A percentile compares a stretch with the other conserved stretches of the same genome.
Evolutionary conservation across 2,113 vertebrate species (phyloP).

Genomic region (Aplodontia rufa): DNA sequence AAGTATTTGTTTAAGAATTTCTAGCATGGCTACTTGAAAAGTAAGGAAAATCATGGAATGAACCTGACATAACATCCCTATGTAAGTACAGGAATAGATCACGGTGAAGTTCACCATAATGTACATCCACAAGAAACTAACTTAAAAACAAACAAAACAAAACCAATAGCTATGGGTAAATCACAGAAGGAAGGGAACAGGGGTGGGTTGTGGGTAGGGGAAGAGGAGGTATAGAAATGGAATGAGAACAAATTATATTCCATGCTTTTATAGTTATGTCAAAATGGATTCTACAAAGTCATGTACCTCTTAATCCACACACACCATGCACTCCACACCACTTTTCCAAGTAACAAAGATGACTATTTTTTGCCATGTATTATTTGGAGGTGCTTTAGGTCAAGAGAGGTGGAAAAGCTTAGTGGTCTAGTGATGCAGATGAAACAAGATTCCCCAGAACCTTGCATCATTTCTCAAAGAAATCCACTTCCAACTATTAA

Average conservation of each 20-base stretch:
- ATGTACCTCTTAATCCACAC: neutral
- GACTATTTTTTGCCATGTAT: neutral
- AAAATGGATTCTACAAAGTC: no score
- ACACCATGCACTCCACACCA: neutral
- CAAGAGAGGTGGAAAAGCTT: neutral
- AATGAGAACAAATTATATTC: no score
- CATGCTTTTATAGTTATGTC: no score
- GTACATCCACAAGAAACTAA: no score
- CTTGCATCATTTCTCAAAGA: neutral
- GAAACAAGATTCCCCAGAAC: neutral
- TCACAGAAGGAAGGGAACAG: no score
- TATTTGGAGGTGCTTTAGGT: neutral
- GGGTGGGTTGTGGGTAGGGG: no score
- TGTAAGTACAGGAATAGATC: no score
- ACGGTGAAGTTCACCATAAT: no score
- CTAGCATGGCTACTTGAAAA: neutral
- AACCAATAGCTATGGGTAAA: no score
- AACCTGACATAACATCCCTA: no score
- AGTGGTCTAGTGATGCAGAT: fast-evolving
- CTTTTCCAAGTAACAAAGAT: neutral
- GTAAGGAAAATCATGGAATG: constrained; percentile 27
- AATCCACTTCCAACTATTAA: neutral
- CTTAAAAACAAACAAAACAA: no score
- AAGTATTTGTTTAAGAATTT: neutral
- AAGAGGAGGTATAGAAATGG: no score